Conservation (phyloP, 2,888 invertebrate species). For the Nowickia ferox region DNA sequence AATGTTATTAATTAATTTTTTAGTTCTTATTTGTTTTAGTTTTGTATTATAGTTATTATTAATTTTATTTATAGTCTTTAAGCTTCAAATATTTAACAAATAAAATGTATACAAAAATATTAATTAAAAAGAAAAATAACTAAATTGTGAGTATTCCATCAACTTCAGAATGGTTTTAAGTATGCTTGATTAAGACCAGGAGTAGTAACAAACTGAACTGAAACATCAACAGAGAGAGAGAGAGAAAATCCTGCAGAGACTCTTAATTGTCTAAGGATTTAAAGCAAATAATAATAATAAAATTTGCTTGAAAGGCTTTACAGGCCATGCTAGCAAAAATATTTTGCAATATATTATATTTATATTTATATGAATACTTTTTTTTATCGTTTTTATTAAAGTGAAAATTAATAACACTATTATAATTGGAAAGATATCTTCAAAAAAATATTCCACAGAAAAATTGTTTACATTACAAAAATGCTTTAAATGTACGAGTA, state of each 20-base stretch:
- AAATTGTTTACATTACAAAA: not conserved
- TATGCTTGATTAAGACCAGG: not conserved
- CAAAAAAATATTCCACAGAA: not conserved
- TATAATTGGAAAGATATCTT: not conserved
- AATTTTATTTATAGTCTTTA: slow-evolving; percentile 61
- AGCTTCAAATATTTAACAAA: slow-evolving; percentile 61
- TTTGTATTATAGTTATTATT: slow-evolving; percentile 58
- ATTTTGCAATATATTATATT: not conserved
- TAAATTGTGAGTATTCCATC: slow-evolving; percentile 5
- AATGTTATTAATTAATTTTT: slow-evolving; percentile 57
- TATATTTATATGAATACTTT: too few species aligned
- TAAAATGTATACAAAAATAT: slow-evolving; percentile 47
- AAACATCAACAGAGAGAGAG: not conserved
- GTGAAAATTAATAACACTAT: not conserved
- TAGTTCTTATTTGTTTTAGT: slow-evolving; percentile 11
- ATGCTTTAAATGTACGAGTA: not conserved
- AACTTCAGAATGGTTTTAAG: not conserved
- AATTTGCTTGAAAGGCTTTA: not conserved
- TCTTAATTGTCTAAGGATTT: slow-evolving; percentile 80
- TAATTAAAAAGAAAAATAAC: slow-evolving; percentile 31
- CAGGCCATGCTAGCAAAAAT: not conserved
- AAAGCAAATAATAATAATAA: not conserved
- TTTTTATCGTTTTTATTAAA: not conserved
- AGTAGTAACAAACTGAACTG: not conserved
- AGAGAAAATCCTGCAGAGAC: slow-evolving; percentile 79